Percentiles rank a stretch among this genome's conserved stretches.
Evolutionary conservation across 2,113 vertebrate genomes (phyloP).

Genomic region (Mugil cephalus): DNA sequence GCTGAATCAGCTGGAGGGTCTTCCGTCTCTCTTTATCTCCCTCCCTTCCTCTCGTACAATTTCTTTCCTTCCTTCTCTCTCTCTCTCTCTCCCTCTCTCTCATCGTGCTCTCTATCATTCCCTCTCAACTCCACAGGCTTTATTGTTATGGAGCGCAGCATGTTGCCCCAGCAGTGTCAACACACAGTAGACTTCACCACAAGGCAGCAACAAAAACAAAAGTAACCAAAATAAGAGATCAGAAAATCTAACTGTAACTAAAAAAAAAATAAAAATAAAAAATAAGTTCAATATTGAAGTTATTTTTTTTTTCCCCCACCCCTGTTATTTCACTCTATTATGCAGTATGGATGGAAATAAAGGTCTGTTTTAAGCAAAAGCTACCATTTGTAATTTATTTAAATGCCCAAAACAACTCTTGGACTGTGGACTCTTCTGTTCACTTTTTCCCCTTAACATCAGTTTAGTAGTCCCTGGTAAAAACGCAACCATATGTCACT

Average conservation of each 20-base stretch:
- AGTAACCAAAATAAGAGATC: not conserved
- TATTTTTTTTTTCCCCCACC: no score
- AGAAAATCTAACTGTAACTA: not conserved
- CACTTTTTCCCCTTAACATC: no score
- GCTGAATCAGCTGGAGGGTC: slow-evolving; percentile 68
- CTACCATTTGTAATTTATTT: no score
- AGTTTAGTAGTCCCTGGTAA: no score
- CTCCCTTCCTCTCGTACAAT: slow-evolving; percentile 12
- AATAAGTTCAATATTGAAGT: no score
- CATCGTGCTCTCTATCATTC: slow-evolving; percentile 24
- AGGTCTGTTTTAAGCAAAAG: no score
- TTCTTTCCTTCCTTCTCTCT: slow-evolving; percentile 16
- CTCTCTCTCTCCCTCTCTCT: slow-evolving; percentile 36
- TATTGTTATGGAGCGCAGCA: slow-evolving; percentile 28
- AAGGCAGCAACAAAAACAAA: not conserved
- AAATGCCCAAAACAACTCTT: no score
- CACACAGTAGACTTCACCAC: not conserved
- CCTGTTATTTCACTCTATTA: no score
- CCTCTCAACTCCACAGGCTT: slow-evolving; percentile 41
- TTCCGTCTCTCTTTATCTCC: slow-evolving; percentile 48
- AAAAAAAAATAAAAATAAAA: not conserved
- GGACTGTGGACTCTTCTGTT: no score
- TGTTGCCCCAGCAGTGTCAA: slow-evolving; percentile 24
- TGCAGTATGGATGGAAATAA: no score
- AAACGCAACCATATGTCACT: no score